Conservation (phyloP, 2,888 invertebrate species). For the Hemaris fuciformis region DNA sequence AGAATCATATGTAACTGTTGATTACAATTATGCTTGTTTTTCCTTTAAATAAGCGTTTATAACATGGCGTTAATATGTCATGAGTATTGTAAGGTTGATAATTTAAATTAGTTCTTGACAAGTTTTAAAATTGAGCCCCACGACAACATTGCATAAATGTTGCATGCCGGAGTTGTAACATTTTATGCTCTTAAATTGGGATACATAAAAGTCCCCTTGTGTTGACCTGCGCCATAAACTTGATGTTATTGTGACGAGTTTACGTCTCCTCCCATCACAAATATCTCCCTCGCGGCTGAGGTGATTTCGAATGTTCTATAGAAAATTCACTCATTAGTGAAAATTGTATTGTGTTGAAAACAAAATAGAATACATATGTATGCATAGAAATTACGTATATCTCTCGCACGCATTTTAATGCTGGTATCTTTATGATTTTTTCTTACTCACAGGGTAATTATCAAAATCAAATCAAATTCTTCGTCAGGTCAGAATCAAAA, state of each 20-base stretch:
- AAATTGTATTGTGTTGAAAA: neutral
- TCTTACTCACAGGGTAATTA: no score
- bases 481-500: no score
- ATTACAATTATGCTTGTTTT: no score
- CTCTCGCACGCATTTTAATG: no score
- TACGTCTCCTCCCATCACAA: slow-evolving; percentile 26
- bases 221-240: slow-evolving; percentile 16
- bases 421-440: no score
- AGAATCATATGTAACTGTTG: no score
- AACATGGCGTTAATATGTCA: no score
- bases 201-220: slow-evolving; percentile 7
- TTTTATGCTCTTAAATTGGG: neutral
- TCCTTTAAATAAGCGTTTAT: no score
- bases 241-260: slow-evolving; percentile 33
- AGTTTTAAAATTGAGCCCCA: neutral
- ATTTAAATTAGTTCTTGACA: no score
- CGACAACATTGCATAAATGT: neutral
- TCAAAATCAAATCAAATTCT: no score
- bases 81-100: no score
- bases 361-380: neutral
- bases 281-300: neutral
- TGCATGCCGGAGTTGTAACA: neutral
- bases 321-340: neutral
- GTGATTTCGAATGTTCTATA: neutral
- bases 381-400: no score